Evolutionary conservation across 2,888 invertebrate species (phyloP).

Genomic region (Lamellibrachia satsuma): DNA sequence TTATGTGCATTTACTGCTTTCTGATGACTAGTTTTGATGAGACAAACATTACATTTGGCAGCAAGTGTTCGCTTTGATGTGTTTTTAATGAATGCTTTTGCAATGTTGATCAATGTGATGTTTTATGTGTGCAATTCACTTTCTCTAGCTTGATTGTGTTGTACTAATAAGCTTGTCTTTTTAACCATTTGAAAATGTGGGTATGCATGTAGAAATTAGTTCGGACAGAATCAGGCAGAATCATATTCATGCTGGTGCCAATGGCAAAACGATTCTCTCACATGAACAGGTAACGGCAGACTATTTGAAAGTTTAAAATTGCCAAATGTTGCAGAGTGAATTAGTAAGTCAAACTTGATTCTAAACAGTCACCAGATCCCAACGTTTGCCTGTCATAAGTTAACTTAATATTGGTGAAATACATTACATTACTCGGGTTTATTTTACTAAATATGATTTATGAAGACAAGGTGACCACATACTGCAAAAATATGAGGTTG

Average conservation of each 20-base stretch:
- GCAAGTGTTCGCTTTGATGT: background rate
- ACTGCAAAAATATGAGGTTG: background rate
- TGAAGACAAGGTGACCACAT: background rate
- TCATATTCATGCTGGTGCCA: background rate
- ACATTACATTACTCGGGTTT: background rate
- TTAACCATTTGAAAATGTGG: background rate
- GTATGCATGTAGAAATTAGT: background rate
- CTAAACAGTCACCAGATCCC: background rate
- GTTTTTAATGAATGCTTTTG: slow-evolving; percentile 3
- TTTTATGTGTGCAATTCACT: background rate
- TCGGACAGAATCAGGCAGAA: background rate
- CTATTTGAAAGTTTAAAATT: background rate
- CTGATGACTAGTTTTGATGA: slow-evolving; percentile 8
- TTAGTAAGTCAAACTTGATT: background rate
- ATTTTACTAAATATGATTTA: background rate
- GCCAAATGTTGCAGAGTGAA: background rate
- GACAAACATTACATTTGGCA: background rate
- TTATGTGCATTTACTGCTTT: background rate
- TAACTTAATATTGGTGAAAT: background rate
- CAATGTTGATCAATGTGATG: background rate
- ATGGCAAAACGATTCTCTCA: too few relatives aligned
- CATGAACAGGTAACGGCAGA: background rate
- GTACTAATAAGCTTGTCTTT: background rate
- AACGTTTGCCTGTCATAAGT: background rate
- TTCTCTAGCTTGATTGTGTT: background rate